phyloP scores from a whole-genome alignment of 2,797 vertebrate genomes.

The Gymnothorax reevesii region DNA sequence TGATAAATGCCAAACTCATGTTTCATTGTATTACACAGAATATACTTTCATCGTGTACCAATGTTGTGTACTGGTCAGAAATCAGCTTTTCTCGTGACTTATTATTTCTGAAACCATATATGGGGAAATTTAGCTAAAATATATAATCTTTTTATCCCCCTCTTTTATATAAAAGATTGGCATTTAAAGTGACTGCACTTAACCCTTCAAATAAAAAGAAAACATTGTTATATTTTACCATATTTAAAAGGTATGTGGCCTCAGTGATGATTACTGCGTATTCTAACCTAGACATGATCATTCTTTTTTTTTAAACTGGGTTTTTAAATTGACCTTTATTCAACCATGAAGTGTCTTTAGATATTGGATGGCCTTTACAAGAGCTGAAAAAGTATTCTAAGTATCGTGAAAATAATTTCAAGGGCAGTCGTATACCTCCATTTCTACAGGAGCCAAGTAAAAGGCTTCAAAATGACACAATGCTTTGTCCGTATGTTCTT shows the following conservation, averaged over 20 bases:
- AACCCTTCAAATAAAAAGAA: not conserved
- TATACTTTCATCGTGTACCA: too few species aligned
- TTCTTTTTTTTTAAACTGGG: slow-evolving; percentile 18
- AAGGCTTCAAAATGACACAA: not conserved
- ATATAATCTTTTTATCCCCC: too few species aligned
- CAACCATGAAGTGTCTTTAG: too few species aligned
- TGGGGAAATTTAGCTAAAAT: too few species aligned
- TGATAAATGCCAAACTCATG: too few species aligned
- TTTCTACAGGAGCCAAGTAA: slow-evolving; percentile 3
- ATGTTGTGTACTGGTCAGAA: too few species aligned
- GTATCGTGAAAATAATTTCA: slow-evolving; percentile 11
- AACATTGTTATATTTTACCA: slow-evolving; percentile 4
- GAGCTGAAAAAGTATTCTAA: not conserved
- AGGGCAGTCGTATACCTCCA: not conserved
- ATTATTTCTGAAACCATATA: too few species aligned
- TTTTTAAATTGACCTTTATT: not conserved
- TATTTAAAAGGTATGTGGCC: slow-evolving; percentile 9
- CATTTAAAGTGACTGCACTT: too few species aligned
- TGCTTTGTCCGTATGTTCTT: slow-evolving; percentile 16
- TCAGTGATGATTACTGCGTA: slow-evolving; percentile 16
- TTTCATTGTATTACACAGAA: too few species aligned
- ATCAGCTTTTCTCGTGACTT: too few species aligned
- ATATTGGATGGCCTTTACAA: too few species aligned
- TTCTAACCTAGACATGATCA: not conserved
- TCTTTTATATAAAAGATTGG: too few species aligned